Conservation (phyloP, 2,797 vertebrate species). For the Chaenodraco wilsoni region DNA sequence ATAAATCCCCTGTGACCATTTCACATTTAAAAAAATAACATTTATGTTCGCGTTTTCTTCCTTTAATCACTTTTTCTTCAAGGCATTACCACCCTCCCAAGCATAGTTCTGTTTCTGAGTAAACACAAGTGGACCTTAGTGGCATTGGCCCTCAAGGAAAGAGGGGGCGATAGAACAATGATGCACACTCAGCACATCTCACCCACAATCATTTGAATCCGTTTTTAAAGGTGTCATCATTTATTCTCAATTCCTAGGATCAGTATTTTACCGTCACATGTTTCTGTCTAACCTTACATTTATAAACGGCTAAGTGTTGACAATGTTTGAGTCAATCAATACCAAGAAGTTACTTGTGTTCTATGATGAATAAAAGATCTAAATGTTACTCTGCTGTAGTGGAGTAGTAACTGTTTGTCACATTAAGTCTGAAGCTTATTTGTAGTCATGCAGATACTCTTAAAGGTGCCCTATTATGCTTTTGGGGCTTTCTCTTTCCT, state of each 20-base stretch:
- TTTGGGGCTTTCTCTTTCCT: no score
- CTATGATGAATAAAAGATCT: constrained; percentile 9
- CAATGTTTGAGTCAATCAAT: constrained; percentile 9
- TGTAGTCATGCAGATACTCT: constrained; percentile 32
- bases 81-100: constrained; percentile 2
- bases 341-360: not conserved
- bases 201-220: constrained; percentile 33
- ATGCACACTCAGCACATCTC: not conserved
- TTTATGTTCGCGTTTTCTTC: not conserved
- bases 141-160: constrained; percentile 18
- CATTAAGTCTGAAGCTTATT: constrained; percentile 27
- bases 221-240: not conserved
- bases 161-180: not conserved
- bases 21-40: no score
- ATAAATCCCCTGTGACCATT: no score
- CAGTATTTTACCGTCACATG: no score
- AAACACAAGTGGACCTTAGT: constrained; percentile 23
- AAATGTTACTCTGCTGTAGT: not conserved
- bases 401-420: constrained; percentile 18
- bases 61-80: not conserved
- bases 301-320: not conserved
- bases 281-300: no score
- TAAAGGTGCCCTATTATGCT: not conserved
- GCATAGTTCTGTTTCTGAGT: constrained; percentile 3
- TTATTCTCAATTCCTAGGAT: no score